Evolutionary conservation across 2,888 invertebrate species (phyloP).

Genomic region (Mechanitis mazaeus): DNA sequence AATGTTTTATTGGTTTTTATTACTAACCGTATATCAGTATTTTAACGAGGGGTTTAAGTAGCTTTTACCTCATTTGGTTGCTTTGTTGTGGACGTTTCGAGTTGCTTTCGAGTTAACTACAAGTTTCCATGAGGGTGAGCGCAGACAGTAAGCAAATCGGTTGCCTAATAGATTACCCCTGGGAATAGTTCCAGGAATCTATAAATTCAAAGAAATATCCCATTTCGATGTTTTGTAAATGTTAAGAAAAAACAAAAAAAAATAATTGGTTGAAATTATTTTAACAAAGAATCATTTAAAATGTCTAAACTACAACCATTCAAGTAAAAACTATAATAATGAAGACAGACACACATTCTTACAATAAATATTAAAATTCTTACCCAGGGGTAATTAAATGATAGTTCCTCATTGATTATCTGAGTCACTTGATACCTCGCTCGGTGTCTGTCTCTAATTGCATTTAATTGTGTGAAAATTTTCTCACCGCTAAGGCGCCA

Average conservation of each 20-base stretch:
- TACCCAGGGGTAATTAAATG: background rate
- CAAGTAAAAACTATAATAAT: too few species aligned
- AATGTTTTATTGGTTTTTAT: constrained; percentile 73
- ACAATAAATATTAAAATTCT: too few species aligned
- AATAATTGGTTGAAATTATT: too few species aligned
- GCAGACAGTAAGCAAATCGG: constrained; percentile 3
- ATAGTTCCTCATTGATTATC: background rate
- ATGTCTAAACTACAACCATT: too few species aligned
- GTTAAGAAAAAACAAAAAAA: too few species aligned
- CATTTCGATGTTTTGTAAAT: too few species aligned
- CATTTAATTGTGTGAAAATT: constrained; percentile 18
- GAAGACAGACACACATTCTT: too few species aligned
- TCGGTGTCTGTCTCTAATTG: constrained; percentile 10
- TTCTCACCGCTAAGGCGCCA: constrained; percentile 13
- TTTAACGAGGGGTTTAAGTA: constrained; percentile 71
- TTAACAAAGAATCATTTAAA: too few species aligned
- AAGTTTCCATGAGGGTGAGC: constrained; percentile 5
- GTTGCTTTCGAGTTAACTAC: constrained; percentile 34
- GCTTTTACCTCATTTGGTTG: constrained; percentile 64
- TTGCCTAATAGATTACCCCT: background rate
- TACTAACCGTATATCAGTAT: constrained; percentile 70
- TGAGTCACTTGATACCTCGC: background rate
- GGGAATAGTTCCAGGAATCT: background rate
- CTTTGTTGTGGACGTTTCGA: constrained; percentile 56
- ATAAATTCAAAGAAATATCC: background rate